Evolutionary conservation across 1,140 invertebrate genomes (phyloP), one percentile per base, ranked within the genome.

Genomic region (Drosophila novamexicana): DNA sequence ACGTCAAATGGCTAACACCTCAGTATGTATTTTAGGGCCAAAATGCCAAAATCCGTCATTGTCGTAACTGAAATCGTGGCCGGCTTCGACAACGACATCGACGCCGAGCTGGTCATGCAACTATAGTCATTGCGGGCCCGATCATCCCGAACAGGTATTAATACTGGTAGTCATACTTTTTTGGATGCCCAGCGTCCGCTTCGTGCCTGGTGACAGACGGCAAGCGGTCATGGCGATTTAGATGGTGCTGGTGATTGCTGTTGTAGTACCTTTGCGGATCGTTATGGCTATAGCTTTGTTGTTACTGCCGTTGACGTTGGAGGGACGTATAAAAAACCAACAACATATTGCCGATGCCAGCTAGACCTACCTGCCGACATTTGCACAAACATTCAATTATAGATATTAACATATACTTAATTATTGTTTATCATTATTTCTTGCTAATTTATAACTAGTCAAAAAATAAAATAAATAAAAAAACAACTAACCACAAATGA

Each of bases 131-230:
- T 57, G 56, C 57, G 65, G 47, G 47, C 32, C 49, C 49, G 82
- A 83, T 88, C 82, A 86, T 88, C 82, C 82, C 83, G 85, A 86
- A 86, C 82, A 86, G 82, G 82, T 86, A 85, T 84, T 84, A 80
- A 66, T 68, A 57, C 44, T 8, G 14, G 47, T 29, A 72, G 66
- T 77, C 65, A 66, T 65, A 81, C 39, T 73, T 86, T 86, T 86
- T 88, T 77, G 83, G 70, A 64, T 73, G 83, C 83, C 83, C 82
- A 88, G 76, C 83, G 79, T 88, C 83, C 82, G 82, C 79, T 73
- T 86, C 79, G 84, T 88, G 82, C 81, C 22, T 81, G 82, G 70
- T 74, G 78, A 85, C 80, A 81, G 82, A 88, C 81, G 78, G 64
- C 82, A 86, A 75, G 81, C 83, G 82, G 82, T 79, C 82, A 86